A percentile compares a stretch with the other conserved stretches of the same genome.
Conservation (phyloP, 2,888 invertebrate genomes). For the Synanthedon tipuliformis region DNA sequence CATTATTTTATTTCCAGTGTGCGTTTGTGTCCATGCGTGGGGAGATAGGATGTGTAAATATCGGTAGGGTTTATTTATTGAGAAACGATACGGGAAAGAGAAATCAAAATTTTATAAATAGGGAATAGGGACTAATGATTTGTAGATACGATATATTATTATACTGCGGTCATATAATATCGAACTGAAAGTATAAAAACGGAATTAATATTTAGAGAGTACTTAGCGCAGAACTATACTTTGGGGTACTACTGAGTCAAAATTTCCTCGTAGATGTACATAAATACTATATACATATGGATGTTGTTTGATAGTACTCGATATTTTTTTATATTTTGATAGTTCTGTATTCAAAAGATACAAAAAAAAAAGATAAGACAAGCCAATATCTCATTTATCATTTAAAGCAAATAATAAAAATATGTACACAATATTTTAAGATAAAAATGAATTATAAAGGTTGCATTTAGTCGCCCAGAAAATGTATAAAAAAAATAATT, state of each 20-base stretch:
- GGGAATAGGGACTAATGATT: conserved; percentile 29
- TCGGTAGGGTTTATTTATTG: conserved; percentile 64
- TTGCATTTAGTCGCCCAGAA: conserved; percentile 65
- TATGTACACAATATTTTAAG: conserved; percentile 58
- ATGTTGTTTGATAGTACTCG: conserved; percentile 70
- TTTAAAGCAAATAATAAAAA: conserved; percentile 40
- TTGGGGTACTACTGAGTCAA: conserved; percentile 54
- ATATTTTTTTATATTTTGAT: conserved; percentile 73
- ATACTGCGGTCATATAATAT: conserved; percentile 37
- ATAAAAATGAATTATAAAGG: conserved; percentile 42
- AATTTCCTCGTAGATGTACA: conserved; percentile 66
- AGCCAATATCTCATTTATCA: conserved; percentile 66
- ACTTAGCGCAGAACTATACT: conserved; percentile 62
- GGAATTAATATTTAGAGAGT: conserved; percentile 51
- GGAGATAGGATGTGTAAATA: conserved; percentile 54
- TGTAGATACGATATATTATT: conserved; percentile 38
- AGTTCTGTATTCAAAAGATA: conserved; percentile 65
- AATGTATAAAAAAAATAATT: conserved; percentile 17
- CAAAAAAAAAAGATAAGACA: conserved; percentile 53
- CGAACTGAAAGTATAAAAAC: conserved; percentile 50
- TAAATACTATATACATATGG: conserved; percentile 65
- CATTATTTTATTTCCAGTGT: conserved; percentile 56
- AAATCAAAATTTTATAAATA: conserved; percentile 25
- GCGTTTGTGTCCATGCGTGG: conserved; percentile 67
- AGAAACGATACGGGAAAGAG: conserved; percentile 34